phyloP scores from a whole-genome alignment of 2,888 invertebrate species.

The Saturnia pavonia region DNA sequence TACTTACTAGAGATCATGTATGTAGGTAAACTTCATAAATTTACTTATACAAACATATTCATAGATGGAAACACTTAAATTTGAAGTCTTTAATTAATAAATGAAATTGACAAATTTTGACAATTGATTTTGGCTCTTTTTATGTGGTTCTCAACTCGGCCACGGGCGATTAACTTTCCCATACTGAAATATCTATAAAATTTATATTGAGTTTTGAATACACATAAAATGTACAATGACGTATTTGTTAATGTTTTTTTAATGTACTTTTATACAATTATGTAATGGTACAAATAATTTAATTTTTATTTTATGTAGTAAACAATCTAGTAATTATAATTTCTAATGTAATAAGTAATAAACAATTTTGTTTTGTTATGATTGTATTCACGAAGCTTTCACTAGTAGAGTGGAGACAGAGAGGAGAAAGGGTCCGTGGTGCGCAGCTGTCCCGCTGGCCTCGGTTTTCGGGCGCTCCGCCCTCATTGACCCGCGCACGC shows the following conservation, averaged over 20 bases:
- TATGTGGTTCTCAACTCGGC: background rate
- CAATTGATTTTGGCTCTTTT: background rate
- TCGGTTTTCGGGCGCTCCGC: slow-evolving; percentile 63
- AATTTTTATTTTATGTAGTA: background rate
- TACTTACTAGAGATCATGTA: too few species aligned
- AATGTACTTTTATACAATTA: too few species aligned
- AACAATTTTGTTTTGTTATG: slow-evolving; percentile 37
- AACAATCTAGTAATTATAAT: background rate
- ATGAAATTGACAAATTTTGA: too few species aligned
- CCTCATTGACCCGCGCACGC: slow-evolving; percentile 67
- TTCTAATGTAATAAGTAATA: slow-evolving; percentile 8
- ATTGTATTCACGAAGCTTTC: slow-evolving; percentile 55
- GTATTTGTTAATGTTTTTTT: background rate
- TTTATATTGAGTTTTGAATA: background rate
- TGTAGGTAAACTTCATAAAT: too few species aligned
- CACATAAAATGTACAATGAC: background rate
- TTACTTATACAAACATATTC: too few species aligned
- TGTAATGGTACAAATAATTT: background rate
- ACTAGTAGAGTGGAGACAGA: slow-evolving; percentile 60
- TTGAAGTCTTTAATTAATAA: too few species aligned
- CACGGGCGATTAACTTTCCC: background rate
- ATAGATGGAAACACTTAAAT: too few species aligned
- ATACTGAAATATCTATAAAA: background rate
- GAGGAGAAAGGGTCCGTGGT: slow-evolving; percentile 72
- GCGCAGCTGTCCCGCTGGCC: slow-evolving; percentile 78